These are phyloP conservation scores for Leptonema lineaticorne DNA, from an alignment of 1,140 invertebrate species.

Conservation along the genomic window DNA sequence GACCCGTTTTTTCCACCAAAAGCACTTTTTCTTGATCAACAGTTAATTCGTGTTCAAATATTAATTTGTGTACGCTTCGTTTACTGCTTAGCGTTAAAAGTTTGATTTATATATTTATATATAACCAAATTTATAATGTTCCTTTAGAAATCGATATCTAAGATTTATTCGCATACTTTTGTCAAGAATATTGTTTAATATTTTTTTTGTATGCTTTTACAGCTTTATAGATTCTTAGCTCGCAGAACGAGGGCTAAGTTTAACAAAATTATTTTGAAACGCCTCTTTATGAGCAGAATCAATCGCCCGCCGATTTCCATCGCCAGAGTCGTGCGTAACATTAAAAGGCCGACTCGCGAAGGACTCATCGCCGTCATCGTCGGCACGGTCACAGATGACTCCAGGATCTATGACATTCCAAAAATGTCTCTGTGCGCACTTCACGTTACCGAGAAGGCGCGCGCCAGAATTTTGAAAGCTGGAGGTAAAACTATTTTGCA, in stretches of 20 bases:
- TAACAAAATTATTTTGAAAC: slow-evolving; percentile 91
- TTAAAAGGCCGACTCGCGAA: slow-evolving; percentile 84
- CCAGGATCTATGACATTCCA: slow-evolving; percentile 87
- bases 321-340: slow-evolving; percentile 77
- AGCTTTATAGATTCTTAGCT: slow-evolving; percentile 96
- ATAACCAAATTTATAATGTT: no score
- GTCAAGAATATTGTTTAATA: no score
- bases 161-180: no score
- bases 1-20: neutral
- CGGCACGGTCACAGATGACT: slow-evolving; percentile 94
- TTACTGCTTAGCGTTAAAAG: no score
- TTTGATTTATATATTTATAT: no score
- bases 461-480: slow-evolving; percentile 92
- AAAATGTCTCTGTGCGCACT: slow-evolving; percentile 93
- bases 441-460: slow-evolving; percentile 87
- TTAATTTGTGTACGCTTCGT: no score
- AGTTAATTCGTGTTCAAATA: no score
- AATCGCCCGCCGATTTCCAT: slow-evolving; percentile 92
- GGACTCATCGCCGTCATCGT: slow-evolving; percentile 91
- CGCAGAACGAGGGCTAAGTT: slow-evolving; percentile 94
- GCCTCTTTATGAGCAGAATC: slow-evolving; percentile 97
- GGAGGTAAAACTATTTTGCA: slow-evolving; percentile 63
- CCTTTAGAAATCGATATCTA: no score
- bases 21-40: no score
- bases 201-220: no score